These are phyloP conservation scores for Lerema accius DNA, from an alignment of 1,140 invertebrate species.

Conservation along the genomic window DNA sequence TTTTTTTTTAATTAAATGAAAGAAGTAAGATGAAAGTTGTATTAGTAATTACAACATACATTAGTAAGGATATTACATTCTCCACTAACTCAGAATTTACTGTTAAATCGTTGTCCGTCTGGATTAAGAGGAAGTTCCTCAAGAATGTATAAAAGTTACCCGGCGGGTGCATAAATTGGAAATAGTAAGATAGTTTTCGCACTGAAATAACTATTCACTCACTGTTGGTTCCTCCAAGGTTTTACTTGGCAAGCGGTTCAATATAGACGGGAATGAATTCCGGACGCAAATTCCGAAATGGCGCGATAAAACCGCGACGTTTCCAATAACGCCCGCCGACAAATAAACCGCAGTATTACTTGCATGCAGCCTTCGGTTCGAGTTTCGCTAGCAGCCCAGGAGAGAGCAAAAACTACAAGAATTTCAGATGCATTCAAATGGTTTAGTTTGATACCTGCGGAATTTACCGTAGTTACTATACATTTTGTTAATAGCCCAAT, in stretches of 20 bases:
- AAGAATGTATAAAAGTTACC: constrained; percentile 10
- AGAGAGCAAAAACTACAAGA: constrained; percentile 14
- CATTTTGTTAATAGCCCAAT: too few species aligned
- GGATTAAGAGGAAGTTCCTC: not conserved
- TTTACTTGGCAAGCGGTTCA: constrained; percentile 34
- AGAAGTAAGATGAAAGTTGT: too few species aligned
- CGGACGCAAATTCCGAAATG: constrained; percentile 49
- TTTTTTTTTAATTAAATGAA: too few species aligned
- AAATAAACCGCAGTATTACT: constrained; percentile 44
- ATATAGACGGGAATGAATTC: constrained; percentile 45
- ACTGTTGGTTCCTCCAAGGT: constrained; percentile 20
- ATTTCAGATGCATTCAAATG: constrained; percentile 1
- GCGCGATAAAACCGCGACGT: constrained; percentile 47
- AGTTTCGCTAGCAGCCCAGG: constrained; percentile 16
- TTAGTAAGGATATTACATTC: too few species aligned
- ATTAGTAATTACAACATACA: too few species aligned
- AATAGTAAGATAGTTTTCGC: constrained; percentile 24
- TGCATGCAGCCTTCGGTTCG: constrained; percentile 17
- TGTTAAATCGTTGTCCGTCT: too few species aligned
- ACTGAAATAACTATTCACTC: constrained; percentile 30
- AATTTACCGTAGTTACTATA: too few species aligned
- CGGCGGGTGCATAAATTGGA: constrained; percentile 20
- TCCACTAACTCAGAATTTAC: too few species aligned
- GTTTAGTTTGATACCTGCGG: not conserved
- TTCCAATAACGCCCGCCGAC: constrained; percentile 48